phyloP scores from a whole-genome alignment of 2,888 invertebrate genomes.

The Arge pagana region DNA sequence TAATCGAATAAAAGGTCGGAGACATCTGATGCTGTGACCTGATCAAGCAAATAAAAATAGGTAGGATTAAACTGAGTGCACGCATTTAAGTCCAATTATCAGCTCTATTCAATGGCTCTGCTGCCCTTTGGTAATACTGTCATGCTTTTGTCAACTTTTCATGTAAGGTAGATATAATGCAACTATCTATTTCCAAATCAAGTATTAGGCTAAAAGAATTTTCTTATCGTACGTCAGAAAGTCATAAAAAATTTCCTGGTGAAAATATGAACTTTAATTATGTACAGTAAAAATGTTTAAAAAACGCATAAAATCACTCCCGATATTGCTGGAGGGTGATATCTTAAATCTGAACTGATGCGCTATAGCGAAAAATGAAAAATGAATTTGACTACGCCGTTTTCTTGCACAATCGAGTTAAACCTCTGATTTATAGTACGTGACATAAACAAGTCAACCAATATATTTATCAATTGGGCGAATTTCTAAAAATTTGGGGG shows the following conservation, averaged over 20 bases:
- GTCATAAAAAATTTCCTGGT: constrained; percentile 17
- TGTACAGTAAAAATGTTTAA: constrained; percentile 7
- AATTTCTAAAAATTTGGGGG: too few species aligned
- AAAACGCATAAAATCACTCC: not conserved
- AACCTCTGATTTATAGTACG: too few species aligned
- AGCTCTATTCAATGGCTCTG: constrained; percentile 12
- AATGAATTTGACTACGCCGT: too few species aligned
- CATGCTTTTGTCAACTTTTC: not conserved
- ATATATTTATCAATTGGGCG: too few species aligned
- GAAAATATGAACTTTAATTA: constrained; percentile 6
- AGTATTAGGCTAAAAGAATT: constrained; percentile 14
- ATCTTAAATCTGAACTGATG: too few species aligned
- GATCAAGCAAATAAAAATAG: constrained; percentile 26
- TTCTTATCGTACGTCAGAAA: constrained; percentile 4
- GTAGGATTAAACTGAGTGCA: constrained; percentile 11
- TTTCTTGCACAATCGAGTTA: too few species aligned
- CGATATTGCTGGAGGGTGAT: too few species aligned
- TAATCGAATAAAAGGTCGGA: constrained; percentile 75
- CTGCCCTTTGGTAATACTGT: not conserved
- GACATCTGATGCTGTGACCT: constrained; percentile 61
- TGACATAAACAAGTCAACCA: too few species aligned
- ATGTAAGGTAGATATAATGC: not conserved
- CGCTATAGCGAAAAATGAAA: too few species aligned
- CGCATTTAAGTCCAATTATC: constrained; percentile 14
- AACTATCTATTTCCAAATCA: constrained; percentile 6